phyloP scores from a whole-genome alignment of 2,888 invertebrate genomes.

The Polydrusus cervinus region DNA sequence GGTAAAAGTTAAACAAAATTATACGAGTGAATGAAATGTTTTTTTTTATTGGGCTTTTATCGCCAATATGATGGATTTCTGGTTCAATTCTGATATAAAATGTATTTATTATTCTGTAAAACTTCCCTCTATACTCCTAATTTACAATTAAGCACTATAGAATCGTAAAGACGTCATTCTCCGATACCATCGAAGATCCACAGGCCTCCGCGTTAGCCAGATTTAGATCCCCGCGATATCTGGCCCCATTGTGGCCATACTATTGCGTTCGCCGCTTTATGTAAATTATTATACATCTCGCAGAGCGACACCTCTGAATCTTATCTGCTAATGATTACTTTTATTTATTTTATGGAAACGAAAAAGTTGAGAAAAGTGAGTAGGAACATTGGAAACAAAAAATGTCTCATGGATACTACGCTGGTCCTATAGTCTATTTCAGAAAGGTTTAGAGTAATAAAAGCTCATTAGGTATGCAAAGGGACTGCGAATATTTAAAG shows the following conservation, averaged over 20 bases:
- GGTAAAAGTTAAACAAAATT: no score
- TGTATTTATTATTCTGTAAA: no score
- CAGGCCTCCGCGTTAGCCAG: conserved; percentile 40
- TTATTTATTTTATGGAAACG: not conserved
- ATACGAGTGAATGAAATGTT: no score
- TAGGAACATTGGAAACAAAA: no score
- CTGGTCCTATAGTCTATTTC: no score
- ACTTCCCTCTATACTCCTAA: not conserved
- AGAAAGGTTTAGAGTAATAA: no score
- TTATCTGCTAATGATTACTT: conserved; percentile 46
- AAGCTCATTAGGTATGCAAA: no score
- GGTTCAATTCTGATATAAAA: no score
- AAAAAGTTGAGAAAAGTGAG: not conserved
- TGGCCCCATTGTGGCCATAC: conserved; percentile 47
- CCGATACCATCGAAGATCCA: conserved; percentile 46
- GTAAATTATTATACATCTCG: conserved; percentile 45
- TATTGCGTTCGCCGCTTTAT: conserved; percentile 44
- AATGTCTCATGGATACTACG: no score
- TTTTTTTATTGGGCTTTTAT: no score
- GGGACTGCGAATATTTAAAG: no score
- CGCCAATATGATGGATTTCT: no score
- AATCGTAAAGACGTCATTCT: conserved; percentile 44
- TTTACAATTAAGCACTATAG: conserved; percentile 1
- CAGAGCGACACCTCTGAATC: conserved; percentile 34
- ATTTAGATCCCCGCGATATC: conserved; percentile 51